phyloP scores from a whole-genome alignment of 1,140 invertebrate species.

The Brachionus asplanchnoidis region DNA sequence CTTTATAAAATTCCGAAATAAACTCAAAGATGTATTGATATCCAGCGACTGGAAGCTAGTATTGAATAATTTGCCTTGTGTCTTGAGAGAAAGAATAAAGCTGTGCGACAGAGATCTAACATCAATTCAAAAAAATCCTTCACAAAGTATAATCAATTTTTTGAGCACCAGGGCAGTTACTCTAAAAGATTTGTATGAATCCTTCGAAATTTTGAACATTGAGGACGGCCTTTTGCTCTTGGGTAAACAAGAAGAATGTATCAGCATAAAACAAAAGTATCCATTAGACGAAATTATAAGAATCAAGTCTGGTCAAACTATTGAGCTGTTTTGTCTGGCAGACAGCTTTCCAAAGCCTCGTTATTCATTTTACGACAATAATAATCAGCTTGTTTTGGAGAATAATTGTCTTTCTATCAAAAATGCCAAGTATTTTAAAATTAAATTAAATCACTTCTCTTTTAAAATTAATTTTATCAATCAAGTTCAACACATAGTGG shows the following conservation, averaged over 20 bases:
- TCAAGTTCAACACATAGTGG: not conserved
- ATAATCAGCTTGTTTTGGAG: not conserved
- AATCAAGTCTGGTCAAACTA: not conserved
- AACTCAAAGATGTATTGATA: not conserved
- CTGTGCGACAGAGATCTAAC: not conserved
- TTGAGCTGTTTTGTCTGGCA: conserved; percentile 6
- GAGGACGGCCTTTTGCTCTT: conserved; percentile 9
- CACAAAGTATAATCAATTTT: not conserved
- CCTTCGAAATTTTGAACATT: not conserved
- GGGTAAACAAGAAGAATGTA: not conserved
- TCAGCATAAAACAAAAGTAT: not conserved
- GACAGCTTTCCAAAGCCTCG: conserved; percentile 7
- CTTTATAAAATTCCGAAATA: not conserved
- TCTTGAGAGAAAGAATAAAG: not conserved
- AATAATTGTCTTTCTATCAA: not conserved
- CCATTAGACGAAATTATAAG: not conserved
- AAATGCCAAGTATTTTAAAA: conserved; percentile 2
- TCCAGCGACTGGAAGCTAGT: not conserved
- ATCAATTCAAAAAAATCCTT: conserved; percentile 5
- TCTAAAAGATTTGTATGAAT: not conserved
- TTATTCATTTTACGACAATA: not conserved
- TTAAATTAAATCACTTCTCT: too few relatives aligned
- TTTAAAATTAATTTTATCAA: not conserved
- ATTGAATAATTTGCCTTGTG: not conserved
- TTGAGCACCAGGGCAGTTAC: not conserved